These are phyloP conservation scores for Antheraea mylitta DNA, from an alignment of 1,140 invertebrate genomes.

Conservation along the genomic window DNA sequence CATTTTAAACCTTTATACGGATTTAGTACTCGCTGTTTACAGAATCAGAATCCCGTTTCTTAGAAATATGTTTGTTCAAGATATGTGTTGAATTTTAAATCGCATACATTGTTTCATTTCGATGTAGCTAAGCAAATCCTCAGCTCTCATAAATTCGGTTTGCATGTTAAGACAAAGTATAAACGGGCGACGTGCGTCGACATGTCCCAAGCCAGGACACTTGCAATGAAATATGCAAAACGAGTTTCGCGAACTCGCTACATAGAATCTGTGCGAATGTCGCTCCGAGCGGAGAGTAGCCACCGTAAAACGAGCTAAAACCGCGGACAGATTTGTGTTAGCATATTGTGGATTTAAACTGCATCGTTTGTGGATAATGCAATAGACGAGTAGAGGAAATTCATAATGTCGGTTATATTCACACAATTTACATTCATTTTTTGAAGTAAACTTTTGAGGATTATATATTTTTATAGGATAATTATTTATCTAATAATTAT, in stretches of 20 bases:
- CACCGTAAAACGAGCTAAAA: constrained; percentile 27
- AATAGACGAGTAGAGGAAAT: not conserved
- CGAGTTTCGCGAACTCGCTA: constrained; percentile 12
- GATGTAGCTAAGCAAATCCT: constrained; percentile 8
- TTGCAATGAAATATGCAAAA: constrained; percentile 35
- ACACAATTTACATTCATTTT: not conserved
- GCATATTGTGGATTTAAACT: constrained; percentile 19
- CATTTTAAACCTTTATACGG: no score
- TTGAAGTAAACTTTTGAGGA: no score
- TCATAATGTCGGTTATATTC: not conserved
- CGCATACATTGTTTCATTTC: constrained; percentile 7
- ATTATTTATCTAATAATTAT: no score
- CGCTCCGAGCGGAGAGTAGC: constrained; percentile 17
- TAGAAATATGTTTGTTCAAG: not conserved
- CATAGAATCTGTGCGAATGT: constrained; percentile 19
- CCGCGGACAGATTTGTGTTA: constrained; percentile 22
- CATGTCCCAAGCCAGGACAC: constrained; percentile 16
- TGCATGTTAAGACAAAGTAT: constrained; percentile 25
- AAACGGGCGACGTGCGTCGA: constrained; percentile 18
- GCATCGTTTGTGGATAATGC: constrained; percentile 3
- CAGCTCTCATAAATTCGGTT: constrained; percentile 27
- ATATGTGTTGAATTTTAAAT: not conserved
- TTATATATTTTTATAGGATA: no score
- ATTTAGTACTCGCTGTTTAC: no score
- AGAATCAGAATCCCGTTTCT: no score